These are phyloP conservation scores for Lichenostomus cassidix DNA, from an alignment of 2,113 vertebrate species.

Conservation along the genomic window DNA sequence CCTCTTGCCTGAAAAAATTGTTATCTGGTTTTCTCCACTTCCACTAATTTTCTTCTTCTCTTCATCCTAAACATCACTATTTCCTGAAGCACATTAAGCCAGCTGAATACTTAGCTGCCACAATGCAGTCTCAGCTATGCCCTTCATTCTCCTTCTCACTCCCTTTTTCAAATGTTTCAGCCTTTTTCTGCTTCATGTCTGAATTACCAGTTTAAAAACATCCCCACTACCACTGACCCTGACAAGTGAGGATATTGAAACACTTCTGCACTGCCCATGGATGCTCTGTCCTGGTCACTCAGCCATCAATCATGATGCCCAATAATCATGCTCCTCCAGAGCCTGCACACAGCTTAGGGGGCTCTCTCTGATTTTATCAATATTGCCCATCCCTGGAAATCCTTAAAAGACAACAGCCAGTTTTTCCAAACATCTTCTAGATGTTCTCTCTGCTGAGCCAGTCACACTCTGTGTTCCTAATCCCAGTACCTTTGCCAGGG, in stretches of 20 bases:
- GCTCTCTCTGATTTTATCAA: not conserved
- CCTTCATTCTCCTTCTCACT: not conserved
- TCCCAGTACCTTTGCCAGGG: not conserved
- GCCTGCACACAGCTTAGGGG: not conserved
- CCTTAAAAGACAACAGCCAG: not conserved
- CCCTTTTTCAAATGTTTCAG: accelerated
- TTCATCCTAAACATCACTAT: slow-evolving; percentile 42
- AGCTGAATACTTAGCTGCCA: not conserved
- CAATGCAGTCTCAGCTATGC: not conserved
- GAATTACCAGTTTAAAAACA: not conserved
- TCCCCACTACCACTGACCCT: not conserved
- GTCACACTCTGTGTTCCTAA: not conserved
- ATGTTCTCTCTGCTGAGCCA: not conserved
- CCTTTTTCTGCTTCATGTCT: not conserved
- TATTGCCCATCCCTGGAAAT: not conserved
- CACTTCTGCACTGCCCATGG: not conserved
- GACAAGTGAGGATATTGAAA: not conserved
- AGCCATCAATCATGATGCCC: accelerated
- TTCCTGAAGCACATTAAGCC: not conserved
- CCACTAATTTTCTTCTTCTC: slow-evolving; percentile 30
- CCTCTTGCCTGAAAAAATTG: slow-evolving; percentile 1
- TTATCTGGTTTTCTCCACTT: slow-evolving; percentile 32
- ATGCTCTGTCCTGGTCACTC: not conserved
- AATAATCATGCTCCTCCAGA: accelerated
- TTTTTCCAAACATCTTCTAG: not conserved